Conservation (phyloP, 2,113 vertebrate genomes). For the Orcinus orca region DNA sequence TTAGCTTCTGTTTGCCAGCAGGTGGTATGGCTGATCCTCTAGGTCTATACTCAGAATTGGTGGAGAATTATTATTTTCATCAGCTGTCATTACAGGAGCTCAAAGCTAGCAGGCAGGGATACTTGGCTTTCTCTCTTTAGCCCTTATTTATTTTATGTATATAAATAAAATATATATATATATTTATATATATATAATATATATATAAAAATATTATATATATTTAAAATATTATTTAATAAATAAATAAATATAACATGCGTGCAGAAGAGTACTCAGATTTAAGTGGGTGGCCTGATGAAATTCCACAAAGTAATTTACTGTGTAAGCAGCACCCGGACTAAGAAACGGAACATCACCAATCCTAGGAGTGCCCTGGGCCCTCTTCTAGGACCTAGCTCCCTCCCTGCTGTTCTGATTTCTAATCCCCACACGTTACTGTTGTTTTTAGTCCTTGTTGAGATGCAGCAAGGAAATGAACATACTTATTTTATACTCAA, state of each 20-base stretch:
- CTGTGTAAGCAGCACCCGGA: neutral
- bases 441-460: neutral
- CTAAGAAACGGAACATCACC: neutral
- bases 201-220: too few relatives aligned
- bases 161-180: too few relatives aligned
- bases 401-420: neutral
- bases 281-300: neutral
- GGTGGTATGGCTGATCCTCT: neutral
- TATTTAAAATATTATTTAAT: too few relatives aligned
- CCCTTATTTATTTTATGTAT: neutral
- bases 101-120: neutral
- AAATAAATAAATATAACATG: neutral
- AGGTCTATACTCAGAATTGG: neutral
- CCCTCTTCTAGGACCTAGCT: too few relatives aligned
- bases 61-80: neutral
- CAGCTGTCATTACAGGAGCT: neutral
- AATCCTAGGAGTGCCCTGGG: rapidly evolving
- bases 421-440: neutral
- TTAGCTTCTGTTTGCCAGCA: neutral
- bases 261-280: neutral
- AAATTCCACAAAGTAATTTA: neutral
- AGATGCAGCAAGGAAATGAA: neutral
- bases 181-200: neutral
- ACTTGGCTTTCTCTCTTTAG: neutral
- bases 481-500: neutral